phyloP scores from a whole-genome alignment of 2,113 vertebrate species.

The Cyphomyrus plagiostoma region DNA sequence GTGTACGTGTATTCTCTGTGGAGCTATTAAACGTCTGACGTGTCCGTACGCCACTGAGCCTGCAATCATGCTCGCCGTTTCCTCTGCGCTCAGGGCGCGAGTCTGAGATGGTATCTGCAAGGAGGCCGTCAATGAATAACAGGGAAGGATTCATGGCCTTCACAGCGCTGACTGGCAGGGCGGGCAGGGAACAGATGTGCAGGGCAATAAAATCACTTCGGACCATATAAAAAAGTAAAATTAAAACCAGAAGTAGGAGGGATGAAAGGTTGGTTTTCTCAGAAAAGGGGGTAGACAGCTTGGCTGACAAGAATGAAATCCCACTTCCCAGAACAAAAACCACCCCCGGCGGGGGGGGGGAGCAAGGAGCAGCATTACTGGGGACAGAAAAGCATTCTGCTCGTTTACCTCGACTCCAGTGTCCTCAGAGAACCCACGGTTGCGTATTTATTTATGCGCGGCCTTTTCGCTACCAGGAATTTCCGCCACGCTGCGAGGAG shows the following conservation, averaged over 20 bases:
- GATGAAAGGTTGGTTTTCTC: not conserved
- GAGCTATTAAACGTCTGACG: not conserved
- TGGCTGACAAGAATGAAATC: not conserved
- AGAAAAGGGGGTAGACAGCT: not conserved
- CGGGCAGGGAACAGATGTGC: slow-evolving; percentile 27
- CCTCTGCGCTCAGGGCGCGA: not conserved
- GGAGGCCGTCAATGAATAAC: slow-evolving; percentile 17
- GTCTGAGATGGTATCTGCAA: slow-evolving; percentile 14
- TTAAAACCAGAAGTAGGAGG: not conserved
- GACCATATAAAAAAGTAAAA: not conserved
- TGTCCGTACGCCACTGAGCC: not conserved
- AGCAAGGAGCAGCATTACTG: not conserved
- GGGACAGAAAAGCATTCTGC: not conserved
- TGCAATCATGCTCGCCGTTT: not conserved
- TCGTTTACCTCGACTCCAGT: not conserved
- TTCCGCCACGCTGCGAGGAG: not conserved
- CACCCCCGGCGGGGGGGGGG: too few species aligned
- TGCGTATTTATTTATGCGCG: slow-evolving; percentile 19
- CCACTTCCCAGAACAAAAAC: slow-evolving; percentile 9
- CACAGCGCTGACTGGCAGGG: not conserved
- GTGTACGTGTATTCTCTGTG: not conserved
- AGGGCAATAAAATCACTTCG: slow-evolving; percentile 11
- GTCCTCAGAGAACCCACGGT: slow-evolving; percentile 11
- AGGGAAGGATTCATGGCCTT: slow-evolving; percentile 15
- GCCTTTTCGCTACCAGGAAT: slow-evolving; percentile 22